Conservation (phyloP, 2,888 invertebrate species). For the Azorinus chamasolen region DNA sequence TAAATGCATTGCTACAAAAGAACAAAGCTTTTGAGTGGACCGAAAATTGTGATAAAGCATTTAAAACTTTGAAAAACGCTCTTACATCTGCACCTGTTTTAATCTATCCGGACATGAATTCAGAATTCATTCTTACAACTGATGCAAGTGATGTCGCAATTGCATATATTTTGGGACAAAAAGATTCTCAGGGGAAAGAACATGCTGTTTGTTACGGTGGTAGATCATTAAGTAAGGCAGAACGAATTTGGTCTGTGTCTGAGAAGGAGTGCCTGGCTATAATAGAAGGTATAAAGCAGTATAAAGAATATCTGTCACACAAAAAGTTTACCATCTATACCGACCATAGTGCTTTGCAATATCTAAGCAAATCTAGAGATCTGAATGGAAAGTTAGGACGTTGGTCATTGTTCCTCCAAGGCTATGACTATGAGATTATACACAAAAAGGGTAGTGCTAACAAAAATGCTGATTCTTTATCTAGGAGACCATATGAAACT, state of each 20-base stretch:
- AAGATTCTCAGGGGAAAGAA: conserved; percentile 46
- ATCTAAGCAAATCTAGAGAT: conserved; percentile 37
- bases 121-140: conserved; percentile 62
- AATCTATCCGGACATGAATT: conserved; percentile 56
- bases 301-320: conserved; percentile 51
- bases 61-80: conserved; percentile 75
- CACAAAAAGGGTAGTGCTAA: conserved; percentile 42
- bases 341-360: conserved; percentile 62
- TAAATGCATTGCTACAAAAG: conserved; percentile 77
- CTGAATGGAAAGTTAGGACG: conserved; percentile 43
- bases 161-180: conserved; percentile 64
- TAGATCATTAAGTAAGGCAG: conserved; percentile 32
- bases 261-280: conserved; percentile 51
- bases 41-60: conserved; percentile 74
- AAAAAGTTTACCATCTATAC: conserved; percentile 51
- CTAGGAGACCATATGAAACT: conserved; percentile 47
- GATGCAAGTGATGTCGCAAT: conserved; percentile 56
- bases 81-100: conserved; percentile 63
- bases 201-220: conserved; percentile 61
- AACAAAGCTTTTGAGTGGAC: conserved; percentile 76
- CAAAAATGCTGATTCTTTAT: conserved; percentile 46
- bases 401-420: conserved; percentile 45
- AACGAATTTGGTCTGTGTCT: conserved; percentile 52
- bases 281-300: conserved; percentile 49
- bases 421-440: conserved; percentile 33